Conservation (phyloP, 2,797 vertebrate species). For the Schizopygopsis malacanthus region DNA sequence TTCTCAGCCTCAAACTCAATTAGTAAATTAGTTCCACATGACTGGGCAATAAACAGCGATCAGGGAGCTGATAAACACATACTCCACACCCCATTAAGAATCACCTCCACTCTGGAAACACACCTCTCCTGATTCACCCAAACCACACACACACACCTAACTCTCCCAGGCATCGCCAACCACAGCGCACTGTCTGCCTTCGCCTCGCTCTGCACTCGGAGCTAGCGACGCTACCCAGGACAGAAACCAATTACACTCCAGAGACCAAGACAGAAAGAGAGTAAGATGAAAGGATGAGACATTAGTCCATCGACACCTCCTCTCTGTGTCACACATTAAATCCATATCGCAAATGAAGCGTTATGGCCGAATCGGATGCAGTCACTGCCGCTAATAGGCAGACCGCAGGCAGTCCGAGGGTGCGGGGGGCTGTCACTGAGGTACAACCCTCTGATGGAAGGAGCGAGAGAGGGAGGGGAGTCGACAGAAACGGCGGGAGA, state of each 20-base stretch:
- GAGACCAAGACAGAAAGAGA: slow-evolving; percentile 43
- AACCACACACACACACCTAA: slow-evolving; percentile 49
- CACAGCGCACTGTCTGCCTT: slow-evolving; percentile 37
- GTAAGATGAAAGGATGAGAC: slow-evolving; percentile 51
- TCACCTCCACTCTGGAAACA: slow-evolving; percentile 65
- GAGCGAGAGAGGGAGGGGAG: slow-evolving; percentile 44
- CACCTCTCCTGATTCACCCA: slow-evolving; percentile 63
- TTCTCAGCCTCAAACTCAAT: slow-evolving; percentile 80
- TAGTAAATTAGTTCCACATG: slow-evolving; percentile 85
- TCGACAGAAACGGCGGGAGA: slow-evolving; percentile 59
- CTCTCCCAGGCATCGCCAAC: slow-evolving; percentile 43
- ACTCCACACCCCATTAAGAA: slow-evolving; percentile 78
- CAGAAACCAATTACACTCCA: slow-evolving; percentile 58
- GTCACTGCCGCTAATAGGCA: slow-evolving; percentile 62
- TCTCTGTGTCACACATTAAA: slow-evolving; percentile 62
- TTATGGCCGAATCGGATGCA: slow-evolving; percentile 57
- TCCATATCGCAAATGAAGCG: slow-evolving; percentile 66
- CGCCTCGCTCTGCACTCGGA: slow-evolving; percentile 26
- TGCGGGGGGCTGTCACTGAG: slow-evolving; percentile 57
- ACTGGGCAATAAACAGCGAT: slow-evolving; percentile 81
- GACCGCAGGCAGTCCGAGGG: slow-evolving; percentile 59
- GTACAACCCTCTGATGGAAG: slow-evolving; percentile 51
- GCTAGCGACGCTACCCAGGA: slow-evolving; percentile 43
- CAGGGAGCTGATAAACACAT: slow-evolving; percentile 79
- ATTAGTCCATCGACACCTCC: slow-evolving; percentile 61